A percentile compares a stretch with the other conserved stretches of the same genome.
Evolutionary conservation across 2,888 invertebrate genomes (phyloP).

Genomic region (Ochropleura plecta): DNA sequence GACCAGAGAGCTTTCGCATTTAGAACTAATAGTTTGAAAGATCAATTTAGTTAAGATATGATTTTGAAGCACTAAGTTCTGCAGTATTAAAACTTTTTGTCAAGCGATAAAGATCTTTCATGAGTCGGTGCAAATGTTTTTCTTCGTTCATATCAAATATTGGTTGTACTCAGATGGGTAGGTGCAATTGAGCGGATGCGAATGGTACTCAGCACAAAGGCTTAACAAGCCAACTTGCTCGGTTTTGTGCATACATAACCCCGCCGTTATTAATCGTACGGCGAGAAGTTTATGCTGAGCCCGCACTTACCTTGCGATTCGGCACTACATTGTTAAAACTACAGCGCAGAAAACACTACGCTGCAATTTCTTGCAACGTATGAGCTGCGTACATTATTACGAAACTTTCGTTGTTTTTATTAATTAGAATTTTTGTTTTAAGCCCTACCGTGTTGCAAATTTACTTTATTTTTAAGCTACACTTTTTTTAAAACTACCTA

Average conservation of each 20-base stretch:
- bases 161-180: conserved; percentile 34
- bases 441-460: conserved; percentile 10
- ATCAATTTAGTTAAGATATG: conserved; percentile 62
- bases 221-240: conserved; percentile 82
- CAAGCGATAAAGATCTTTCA: not conserved
- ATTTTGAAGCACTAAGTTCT: conserved; percentile 11
- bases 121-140: conserved; percentile 14
- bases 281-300: conserved; percentile 73
- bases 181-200: conserved; percentile 62
- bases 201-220: conserved; percentile 74
- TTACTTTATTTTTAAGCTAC: conserved; percentile 11
- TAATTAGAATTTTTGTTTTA: conserved; percentile 35
- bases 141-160: conserved; percentile 46
- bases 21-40: conserved; percentile 76
- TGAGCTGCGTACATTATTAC: conserved; percentile 61
- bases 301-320: conserved; percentile 75
- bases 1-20: conserved; percentile 73
- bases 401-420: conserved; percentile 53
- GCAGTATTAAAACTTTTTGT: not conserved
- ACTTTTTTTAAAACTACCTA: conserved; percentile 8
- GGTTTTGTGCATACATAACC: conserved; percentile 77
- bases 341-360: conserved; percentile 64
- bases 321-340: conserved; percentile 75
- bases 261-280: conserved; percentile 80
- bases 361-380: conserved; percentile 68